These are phyloP conservation scores for Eptatretus atami DNA, from an alignment of 2,797 vertebrate genomes.

Conservation along the genomic window DNA sequence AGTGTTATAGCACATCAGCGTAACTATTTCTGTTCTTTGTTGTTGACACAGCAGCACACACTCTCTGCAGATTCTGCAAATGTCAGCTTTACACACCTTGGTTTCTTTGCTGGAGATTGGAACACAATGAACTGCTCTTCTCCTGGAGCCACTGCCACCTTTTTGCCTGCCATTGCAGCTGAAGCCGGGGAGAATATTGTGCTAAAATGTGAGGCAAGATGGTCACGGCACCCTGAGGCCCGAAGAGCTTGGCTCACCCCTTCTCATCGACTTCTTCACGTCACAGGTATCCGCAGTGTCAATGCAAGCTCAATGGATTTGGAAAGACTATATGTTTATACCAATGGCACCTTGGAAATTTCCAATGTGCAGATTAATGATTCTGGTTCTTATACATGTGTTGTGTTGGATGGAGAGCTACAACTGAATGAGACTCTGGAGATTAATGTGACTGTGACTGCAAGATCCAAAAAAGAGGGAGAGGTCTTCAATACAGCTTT, in stretches of 20 bases:
- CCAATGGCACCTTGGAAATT: constrained; percentile 45
- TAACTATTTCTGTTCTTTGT: constrained; percentile 30
- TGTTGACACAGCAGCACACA: constrained; percentile 11
- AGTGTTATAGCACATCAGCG: constrained; percentile 25
- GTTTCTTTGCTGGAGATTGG: not conserved
- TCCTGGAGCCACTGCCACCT: not conserved
- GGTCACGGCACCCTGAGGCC: not conserved
- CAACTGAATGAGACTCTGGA: constrained; percentile 32
- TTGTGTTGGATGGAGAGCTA: constrained; percentile 22
- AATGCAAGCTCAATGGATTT: constrained; percentile 21
- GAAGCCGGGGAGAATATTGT: not conserved
- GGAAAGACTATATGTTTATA: constrained; percentile 21
- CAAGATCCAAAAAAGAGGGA: not conserved
- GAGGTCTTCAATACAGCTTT: constrained; percentile 39
- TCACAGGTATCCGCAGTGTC: constrained; percentile 14
- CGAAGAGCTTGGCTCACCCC: too few relatives aligned
- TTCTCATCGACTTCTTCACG: too few relatives aligned
- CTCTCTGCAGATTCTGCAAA: too few relatives aligned
- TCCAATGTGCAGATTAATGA: constrained; percentile 15
- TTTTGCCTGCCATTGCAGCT: not conserved
- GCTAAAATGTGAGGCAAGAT: not conserved
- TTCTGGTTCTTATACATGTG: constrained; percentile 38
- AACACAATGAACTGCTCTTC: constrained; percentile 3
- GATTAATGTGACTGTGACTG: constrained; percentile 37
- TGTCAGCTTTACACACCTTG: too few relatives aligned